These are phyloP conservation scores for Hydriomena furcata DNA, from an alignment of 2,888 invertebrate genomes.

Conservation along the genomic window DNA sequence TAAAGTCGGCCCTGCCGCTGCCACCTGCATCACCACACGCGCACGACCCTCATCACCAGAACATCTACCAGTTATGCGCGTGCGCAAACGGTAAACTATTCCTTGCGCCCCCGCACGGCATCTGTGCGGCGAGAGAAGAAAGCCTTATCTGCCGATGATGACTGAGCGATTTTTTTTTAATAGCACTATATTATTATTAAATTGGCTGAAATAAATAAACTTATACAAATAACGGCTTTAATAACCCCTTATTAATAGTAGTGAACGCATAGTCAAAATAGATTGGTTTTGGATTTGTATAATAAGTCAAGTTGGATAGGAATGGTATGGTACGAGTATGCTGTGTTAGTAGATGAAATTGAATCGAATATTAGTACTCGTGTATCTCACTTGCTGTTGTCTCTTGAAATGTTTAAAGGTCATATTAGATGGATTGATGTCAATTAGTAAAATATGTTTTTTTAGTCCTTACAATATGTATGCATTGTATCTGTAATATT, in stretches of 20 bases:
- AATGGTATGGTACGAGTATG: background rate
- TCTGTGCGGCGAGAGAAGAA: constrained; percentile 86
- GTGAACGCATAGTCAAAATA: background rate
- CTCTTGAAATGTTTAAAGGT: constrained; percentile 14
- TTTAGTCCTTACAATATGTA: background rate
- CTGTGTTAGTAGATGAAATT: background rate
- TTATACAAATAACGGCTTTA: background rate
- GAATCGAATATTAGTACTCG: constrained; percentile 5
- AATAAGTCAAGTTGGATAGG: background rate
- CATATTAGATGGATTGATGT: constrained; percentile 23
- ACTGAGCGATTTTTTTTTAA: background rate
- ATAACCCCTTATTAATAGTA: constrained; percentile 1
- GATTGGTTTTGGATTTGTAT: background rate
- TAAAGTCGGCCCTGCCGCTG: constrained; percentile 84
- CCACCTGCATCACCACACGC: constrained; percentile 75
- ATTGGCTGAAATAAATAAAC: background rate
- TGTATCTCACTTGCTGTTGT: constrained; percentile 38
- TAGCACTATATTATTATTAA: background rate
- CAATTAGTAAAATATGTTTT: constrained; percentile 15
- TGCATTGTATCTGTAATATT: background rate
- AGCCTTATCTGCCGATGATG: constrained; percentile 80
- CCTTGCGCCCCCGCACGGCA: constrained; percentile 91
- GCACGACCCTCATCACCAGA: constrained; percentile 83
- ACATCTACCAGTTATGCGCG: constrained; percentile 94
- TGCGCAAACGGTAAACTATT: constrained; percentile 96